These are phyloP conservation scores for Hemistola chrysoprasaria DNA, from an alignment of 2,888 invertebrate genomes.

Conservation along the genomic window DNA sequence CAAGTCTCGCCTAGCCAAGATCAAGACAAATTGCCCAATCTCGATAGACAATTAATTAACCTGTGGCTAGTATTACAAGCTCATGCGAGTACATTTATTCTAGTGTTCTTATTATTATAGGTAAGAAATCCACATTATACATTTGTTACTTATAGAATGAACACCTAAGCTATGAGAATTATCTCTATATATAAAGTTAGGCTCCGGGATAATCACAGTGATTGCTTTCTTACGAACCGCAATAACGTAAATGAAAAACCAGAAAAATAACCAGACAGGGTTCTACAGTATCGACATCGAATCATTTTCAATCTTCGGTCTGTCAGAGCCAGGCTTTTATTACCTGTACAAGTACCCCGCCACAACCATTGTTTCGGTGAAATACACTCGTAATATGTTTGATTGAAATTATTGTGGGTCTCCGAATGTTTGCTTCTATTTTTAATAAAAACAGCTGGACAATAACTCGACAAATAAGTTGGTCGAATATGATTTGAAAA, in stretches of 20 bases:
- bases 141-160: too few species aligned
- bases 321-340: constrained; percentile 30
- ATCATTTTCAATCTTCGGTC: constrained; percentile 31
- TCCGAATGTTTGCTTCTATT: constrained; percentile 14
- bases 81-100: too few species aligned
- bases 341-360: constrained; percentile 25
- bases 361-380: constrained; percentile 20
- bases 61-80: too few species aligned
- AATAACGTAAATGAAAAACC: not conserved
- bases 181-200: too few species aligned
- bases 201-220: not conserved
- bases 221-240: not conserved
- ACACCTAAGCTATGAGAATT: too few species aligned
- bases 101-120: too few species aligned
- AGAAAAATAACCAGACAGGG: constrained; percentile 15
- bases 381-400: constrained; percentile 18
- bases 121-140: too few species aligned
- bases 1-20: too few species aligned
- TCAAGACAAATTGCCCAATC: too few species aligned
- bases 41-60: too few species aligned
- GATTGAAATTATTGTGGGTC: constrained; percentile 20
- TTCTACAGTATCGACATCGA: constrained; percentile 23
- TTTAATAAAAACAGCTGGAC: constrained; percentile 5
- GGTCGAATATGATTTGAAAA: too few species aligned
- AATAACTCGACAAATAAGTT: constrained; percentile 3